Evolutionary conservation across 1,140 invertebrate genomes (phyloP).

Genomic region (Pachyrhynchus sulphureomaculatus): DNA sequence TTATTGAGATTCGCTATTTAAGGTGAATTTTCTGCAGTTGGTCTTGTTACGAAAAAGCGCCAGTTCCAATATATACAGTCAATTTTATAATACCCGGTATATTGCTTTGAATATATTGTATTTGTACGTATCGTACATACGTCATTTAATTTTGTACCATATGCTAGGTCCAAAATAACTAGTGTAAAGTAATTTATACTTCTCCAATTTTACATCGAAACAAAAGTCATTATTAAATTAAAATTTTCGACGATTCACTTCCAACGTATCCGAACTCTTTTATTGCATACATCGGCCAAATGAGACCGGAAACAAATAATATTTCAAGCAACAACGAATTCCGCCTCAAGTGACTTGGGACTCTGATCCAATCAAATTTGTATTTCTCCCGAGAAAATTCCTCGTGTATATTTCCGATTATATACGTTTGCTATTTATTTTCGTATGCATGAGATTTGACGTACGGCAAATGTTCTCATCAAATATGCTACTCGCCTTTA

Average conservation of each 20-base stretch:
- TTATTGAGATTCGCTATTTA: no score
- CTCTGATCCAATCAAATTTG: slow-evolving; percentile 46
- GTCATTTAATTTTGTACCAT: no score
- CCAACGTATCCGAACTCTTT: slow-evolving; percentile 16
- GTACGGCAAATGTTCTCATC: slow-evolving; percentile 45
- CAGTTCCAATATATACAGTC: no score
- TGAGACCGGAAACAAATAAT: slow-evolving; percentile 22
- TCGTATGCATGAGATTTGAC: slow-evolving; percentile 48
- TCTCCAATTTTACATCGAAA: no score
- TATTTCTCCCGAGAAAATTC: slow-evolving; percentile 47
- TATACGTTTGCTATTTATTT: slow-evolving; percentile 40
- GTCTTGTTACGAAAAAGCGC: no score
- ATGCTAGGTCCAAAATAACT: no score
- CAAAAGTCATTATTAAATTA: no score
- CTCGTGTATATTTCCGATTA: slow-evolving; percentile 35
- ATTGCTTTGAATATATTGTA: no score
- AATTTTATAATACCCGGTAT: no score
- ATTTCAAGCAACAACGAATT: slow-evolving; percentile 28
- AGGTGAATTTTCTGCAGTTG: no score
- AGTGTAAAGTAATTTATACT: no score
- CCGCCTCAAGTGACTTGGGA: slow-evolving; percentile 31
- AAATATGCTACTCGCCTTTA: slow-evolving; percentile 45
- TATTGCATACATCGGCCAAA: slow-evolving; percentile 13
- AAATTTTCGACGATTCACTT: neutral
- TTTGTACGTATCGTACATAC: no score